Base-by-base conservation (phyloP, 1,140 invertebrate species). In the Polypedilum pembai region DNA sequence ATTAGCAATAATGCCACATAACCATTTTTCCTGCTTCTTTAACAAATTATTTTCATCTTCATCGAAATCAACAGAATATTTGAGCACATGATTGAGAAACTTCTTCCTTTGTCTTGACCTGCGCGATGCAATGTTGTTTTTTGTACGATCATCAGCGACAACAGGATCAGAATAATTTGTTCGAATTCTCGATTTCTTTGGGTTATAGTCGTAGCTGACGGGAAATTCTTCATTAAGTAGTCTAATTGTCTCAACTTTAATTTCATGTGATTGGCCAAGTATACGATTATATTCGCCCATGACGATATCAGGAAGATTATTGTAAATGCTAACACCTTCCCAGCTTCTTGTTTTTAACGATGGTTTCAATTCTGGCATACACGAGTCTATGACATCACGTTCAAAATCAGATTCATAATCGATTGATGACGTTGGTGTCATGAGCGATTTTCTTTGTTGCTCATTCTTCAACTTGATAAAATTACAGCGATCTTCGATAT, bases 1-100 rank as follows among this genome's bases (percentile, higher is more conserved):
- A 69, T 5, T 69, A 8, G 65, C 0, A 10, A 69, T 21, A 1
- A 69, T 7, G 1, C 18, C 65, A 3, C 17, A 10, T 1, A 69
- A 18, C 65, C 65, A 69, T n/a, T 20, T 21, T 20, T 69, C 65
- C 7, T 69, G 65, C 1, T 69, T 69, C 4, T 5, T 8, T 12
- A 69, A 5, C 18, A 69, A 69, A 20, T 18, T 8, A 20, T 69
- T 69, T 10, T 69, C 65, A 69, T 69, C 65, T 21, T 20, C 1
- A 69, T 69, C 65, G 20, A 8, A 69, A 7, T 69, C 65, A 21
- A 69, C 17, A 69, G 65, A 69, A 10, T 69, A 21, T 69, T 69
- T n/a, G 17, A 20, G 65, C 3, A 69, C 17, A 0, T 69, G 65
- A 69, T 20, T 69, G 8, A 8, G 65, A 10, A 69, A 69, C 65